phyloP scores from a whole-genome alignment of 2,113 vertebrate species.

The Triplophysa tibetana region DNA sequence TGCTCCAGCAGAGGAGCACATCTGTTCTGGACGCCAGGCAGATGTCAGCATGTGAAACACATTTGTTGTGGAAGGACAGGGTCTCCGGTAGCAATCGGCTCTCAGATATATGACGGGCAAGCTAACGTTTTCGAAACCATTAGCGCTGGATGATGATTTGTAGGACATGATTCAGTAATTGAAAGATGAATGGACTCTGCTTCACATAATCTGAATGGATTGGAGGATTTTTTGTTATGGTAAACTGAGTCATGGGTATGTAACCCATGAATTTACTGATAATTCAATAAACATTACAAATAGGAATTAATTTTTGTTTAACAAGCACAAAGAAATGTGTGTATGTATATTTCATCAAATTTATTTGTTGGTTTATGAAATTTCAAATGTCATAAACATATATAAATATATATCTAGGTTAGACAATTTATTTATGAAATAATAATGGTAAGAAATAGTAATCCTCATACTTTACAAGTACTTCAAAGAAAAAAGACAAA shows the following conservation, averaged over 20 bases:
- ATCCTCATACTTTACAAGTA: too few species aligned
- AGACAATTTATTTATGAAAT: too few species aligned
- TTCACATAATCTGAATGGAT: background rate
- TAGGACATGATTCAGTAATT: background rate
- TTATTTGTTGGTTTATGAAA: too few species aligned
- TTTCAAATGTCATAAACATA: too few species aligned
- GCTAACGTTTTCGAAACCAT: conserved; percentile 1
- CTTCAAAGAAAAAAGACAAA: too few species aligned
- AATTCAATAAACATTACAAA: too few species aligned
- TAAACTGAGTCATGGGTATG: background rate
- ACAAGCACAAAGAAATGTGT: too few species aligned
- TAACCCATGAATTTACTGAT: background rate
- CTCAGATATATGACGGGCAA: background rate
- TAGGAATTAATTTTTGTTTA: too few species aligned
- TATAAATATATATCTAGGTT: too few species aligned
- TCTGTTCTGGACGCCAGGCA: conserved; percentile 58
- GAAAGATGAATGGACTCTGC: background rate
- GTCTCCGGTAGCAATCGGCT: conserved; percentile 46
- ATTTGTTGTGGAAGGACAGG: conserved; percentile 63
- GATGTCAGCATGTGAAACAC: conserved; percentile 65
- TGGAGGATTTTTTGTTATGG: too few species aligned
- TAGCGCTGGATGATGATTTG: background rate
- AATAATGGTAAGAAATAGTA: too few species aligned
- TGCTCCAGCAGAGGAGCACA: conserved; percentile 53
- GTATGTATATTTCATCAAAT: too few species aligned